Evolutionary conservation across 1,140 invertebrate species (phyloP).

Genomic region (Drosophila nikananu): DNA sequence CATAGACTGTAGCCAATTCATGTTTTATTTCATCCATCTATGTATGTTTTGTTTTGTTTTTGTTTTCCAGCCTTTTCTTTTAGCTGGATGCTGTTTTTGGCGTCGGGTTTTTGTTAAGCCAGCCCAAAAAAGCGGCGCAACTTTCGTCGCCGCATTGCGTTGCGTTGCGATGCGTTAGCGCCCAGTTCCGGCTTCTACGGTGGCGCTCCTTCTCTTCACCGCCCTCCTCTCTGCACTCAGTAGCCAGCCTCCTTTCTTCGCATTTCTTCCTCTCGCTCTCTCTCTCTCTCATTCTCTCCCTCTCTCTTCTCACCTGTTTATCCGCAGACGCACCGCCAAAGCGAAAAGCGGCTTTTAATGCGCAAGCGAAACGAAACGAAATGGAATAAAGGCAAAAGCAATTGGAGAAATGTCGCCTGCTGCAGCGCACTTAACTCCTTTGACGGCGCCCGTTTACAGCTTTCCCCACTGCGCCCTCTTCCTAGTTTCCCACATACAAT

Average conservation of each 20-base stretch:
- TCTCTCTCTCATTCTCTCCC: too few species aligned
- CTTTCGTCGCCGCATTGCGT: constrained; percentile 65
- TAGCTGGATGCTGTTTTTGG: constrained; percentile 7
- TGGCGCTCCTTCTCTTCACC: constrained; percentile 23
- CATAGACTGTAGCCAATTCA: neutral
- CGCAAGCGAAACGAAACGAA: constrained; percentile 58
- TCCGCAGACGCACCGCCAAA: constrained; percentile 53
- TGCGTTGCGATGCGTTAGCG: constrained; percentile 57
- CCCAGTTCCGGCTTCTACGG: constrained; percentile 76
- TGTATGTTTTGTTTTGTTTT: neutral
- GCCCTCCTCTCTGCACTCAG: neutral
- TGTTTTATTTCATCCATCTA: constrained; percentile 11
- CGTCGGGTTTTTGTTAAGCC: constrained; percentile 66
- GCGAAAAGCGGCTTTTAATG: constrained; percentile 70
- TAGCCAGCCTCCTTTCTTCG: neutral
- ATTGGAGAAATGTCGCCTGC: constrained; percentile 62
- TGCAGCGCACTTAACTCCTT: constrained; percentile 24
- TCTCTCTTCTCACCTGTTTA: neutral
- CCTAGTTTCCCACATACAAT: neutral
- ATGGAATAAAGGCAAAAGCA: constrained; percentile 42
- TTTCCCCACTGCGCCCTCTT: too few species aligned
- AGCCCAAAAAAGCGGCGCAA: constrained; percentile 78
- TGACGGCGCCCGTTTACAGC: constrained; percentile 11
- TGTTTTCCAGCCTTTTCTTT: constrained; percentile 2
- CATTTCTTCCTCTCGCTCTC: neutral